Conservation (phyloP, 37 sponge, comb jelly and placozoan genomes). For the Diacarnus erythraeanus region DNA sequence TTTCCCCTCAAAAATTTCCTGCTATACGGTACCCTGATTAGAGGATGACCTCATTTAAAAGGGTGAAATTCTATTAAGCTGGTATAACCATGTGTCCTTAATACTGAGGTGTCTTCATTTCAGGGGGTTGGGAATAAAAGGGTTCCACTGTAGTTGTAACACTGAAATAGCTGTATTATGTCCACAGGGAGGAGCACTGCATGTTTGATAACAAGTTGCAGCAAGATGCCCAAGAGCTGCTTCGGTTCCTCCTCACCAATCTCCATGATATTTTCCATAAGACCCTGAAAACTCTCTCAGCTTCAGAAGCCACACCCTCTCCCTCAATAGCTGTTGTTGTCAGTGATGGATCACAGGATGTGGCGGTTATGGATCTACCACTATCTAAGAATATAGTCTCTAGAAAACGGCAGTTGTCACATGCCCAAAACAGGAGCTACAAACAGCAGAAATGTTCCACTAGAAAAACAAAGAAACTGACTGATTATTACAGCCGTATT, state of each 20-base stretch:
- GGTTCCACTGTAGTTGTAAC: neutral
- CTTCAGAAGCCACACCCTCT: neutral
- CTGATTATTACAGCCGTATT: slow-evolving; percentile 5
- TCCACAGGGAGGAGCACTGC: slow-evolving; percentile 28
- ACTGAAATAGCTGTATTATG: neutral
- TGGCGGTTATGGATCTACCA: neutral
- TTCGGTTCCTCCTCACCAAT: slow-evolving; percentile 55
- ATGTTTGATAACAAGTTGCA: slow-evolving; percentile 50
- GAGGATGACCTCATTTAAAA: too few relatives aligned
- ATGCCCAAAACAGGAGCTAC: neutral
- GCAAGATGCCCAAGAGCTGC: slow-evolving; percentile 81
- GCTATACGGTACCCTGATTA: too few relatives aligned
- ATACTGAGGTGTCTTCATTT: too few relatives aligned
- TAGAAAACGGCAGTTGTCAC: neutral
- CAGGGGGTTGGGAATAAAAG: neutral
- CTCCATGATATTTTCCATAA: slow-evolving; percentile 23
- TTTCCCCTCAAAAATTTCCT: too few relatives aligned
- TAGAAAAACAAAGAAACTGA: neutral
- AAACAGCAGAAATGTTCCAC: neutral
- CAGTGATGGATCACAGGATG: neutral
- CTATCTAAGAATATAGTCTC: neutral
- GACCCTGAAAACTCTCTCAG: neutral
- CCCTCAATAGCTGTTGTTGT: too few relatives aligned
- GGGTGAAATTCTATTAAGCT: too few relatives aligned
- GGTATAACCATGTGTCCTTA: too few relatives aligned